These are phyloP conservation scores for Ypsolopha scabrella DNA, from an alignment of 2,888 invertebrate species.

Conservation along the genomic window DNA sequence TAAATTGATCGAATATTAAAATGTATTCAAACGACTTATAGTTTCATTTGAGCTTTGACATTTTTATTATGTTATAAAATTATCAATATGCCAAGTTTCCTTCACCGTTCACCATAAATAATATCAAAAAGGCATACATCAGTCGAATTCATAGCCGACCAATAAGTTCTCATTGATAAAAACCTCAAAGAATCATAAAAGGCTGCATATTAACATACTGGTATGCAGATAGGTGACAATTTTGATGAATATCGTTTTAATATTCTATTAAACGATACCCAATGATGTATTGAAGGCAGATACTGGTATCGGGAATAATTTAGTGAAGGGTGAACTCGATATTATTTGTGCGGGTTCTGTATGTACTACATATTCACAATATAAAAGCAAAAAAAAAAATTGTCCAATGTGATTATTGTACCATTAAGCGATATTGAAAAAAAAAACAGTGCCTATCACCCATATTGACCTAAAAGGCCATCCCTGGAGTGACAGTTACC, in stretches of 20 bases:
- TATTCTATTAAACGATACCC: conserved; percentile 50
- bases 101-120: too few relatives aligned
- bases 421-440: too few relatives aligned
- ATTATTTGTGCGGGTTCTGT: conserved; percentile 10
- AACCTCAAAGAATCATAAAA: conserved; percentile 2
- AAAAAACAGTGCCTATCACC: too few relatives aligned
- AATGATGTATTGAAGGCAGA: conserved; percentile 22
- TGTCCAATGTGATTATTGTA: too few relatives aligned
- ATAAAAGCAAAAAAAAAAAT: too few relatives aligned
- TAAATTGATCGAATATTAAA: neutral
- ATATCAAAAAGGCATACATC: too few relatives aligned
- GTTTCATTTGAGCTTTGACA: neutral
- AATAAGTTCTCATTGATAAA: neutral
- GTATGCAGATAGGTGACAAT: conserved; percentile 38
- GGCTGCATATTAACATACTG: conserved; percentile 13
- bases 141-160: neutral
- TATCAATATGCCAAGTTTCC: too few relatives aligned
- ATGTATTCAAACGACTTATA: neutral
- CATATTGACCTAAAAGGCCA: too few relatives aligned
- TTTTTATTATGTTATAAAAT: neutral
- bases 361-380: conserved; percentile 31
- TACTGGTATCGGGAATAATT: conserved; percentile 8
- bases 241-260: conserved; percentile 46
- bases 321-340: conserved; percentile 8
- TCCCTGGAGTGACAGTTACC: too few relatives aligned